Evolutionary conservation across 2,888 invertebrate species (phyloP).

Genomic region (Hedya salicella): DNA sequence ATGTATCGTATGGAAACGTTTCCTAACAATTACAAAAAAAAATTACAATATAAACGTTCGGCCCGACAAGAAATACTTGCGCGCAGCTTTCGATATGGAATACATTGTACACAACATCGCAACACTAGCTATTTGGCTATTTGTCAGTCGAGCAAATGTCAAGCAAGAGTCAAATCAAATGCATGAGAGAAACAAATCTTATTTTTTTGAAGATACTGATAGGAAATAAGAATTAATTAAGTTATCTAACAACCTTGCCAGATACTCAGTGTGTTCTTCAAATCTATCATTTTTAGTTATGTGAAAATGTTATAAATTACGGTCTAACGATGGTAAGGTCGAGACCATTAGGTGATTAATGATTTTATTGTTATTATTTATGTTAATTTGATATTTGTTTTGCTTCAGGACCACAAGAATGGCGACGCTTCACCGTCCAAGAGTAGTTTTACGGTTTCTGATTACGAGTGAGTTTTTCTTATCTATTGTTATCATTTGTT

Average conservation of each 20-base stretch:
- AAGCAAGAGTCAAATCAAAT: constrained; percentile 28
- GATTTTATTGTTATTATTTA: constrained; percentile 9
- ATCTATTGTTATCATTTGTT: constrained; percentile 42
- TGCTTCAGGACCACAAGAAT: constrained; percentile 35
- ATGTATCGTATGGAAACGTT: too few species aligned
- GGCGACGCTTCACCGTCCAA: constrained; percentile 56
- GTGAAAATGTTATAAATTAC: constrained; percentile 32
- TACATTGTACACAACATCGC: neutral
- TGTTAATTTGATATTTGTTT: constrained; percentile 32
- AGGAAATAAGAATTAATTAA: constrained; percentile 15
- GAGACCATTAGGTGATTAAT: neutral
- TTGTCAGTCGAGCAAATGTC: neutral
- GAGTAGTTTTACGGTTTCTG: constrained; percentile 58
- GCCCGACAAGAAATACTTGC: too few species aligned
- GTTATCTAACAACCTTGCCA: constrained; percentile 23
- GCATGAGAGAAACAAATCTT: constrained; percentile 21
- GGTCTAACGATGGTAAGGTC: constrained; percentile 37
- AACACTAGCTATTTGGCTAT: constrained; percentile 1
- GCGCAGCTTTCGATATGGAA: neutral
- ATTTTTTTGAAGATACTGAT: constrained; percentile 15
- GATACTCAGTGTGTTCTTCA: neutral
- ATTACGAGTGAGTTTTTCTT: constrained; percentile 70
- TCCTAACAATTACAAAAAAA: neutral
- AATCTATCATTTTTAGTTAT: neutral
- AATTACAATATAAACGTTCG: too few species aligned